Conservation (phyloP, 2,797 vertebrate genomes). For the Glossophaga mutica region DNA sequence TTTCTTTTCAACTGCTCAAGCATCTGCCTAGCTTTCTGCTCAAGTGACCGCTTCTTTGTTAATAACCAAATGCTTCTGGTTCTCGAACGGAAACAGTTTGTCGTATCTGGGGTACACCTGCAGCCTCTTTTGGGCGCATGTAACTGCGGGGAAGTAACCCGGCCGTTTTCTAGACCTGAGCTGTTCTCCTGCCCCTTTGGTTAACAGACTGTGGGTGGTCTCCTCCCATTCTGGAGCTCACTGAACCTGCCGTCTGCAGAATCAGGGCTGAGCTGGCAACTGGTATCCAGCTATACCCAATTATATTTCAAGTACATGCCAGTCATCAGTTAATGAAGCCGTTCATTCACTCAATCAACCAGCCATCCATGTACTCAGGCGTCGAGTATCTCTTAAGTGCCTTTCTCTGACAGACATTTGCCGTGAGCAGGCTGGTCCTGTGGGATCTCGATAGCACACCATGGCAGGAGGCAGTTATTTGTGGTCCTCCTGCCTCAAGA, state of each 20-base stretch:
- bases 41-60: conserved; percentile 45
- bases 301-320: neutral
- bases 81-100: conserved; percentile 18
- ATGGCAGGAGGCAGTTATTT: neutral
- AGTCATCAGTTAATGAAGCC: neutral
- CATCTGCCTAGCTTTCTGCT: neutral
- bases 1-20: conserved; percentile 49
- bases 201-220: neutral
- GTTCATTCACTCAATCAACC: neutral
- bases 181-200: neutral
- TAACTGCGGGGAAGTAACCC: neutral
- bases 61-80: neutral
- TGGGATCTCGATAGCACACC: accelerated
- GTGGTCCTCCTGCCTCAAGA: neutral
- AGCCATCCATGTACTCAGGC: neutral
- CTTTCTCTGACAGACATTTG: neutral
- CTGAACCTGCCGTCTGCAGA: neutral
- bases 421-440: neutral
- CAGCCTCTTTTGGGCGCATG: neutral
- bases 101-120: neutral
- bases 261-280: neutral
- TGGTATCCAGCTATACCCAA: neutral
- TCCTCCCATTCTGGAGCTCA: neutral
- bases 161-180: neutral
- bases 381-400: neutral